Base-by-base conservation (phyloP, 2,113 vertebrate species). In the Echinops telfairi region DNA sequence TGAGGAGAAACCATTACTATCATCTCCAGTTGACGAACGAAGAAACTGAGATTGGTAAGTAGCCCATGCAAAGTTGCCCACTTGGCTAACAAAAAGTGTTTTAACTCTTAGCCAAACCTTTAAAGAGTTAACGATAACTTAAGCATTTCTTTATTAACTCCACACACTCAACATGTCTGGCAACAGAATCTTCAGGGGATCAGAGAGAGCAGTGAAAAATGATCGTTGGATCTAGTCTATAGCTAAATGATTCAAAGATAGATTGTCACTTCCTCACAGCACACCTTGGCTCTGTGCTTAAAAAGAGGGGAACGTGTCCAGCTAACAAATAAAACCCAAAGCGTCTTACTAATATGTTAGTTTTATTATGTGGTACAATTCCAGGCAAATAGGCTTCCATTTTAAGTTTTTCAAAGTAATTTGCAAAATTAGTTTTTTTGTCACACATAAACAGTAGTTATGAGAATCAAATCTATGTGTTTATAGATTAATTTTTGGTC, bases 31-130 rank as follows among this genome's bases (percentile, higher is more conserved):
- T n/a, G 77, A 78, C 70, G 83, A 68, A 92, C 68, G 68, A 91
- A 75, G 87, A 87, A 94, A 92, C 64, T n/a, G 58, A 95, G 76
- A 36, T 79, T 60, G 16, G 12, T 85, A 38, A 86, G 75, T 77
- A 81, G 23, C 17, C 16, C 27, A 53, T 53, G 47, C 9, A 53
- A 53, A 53, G 73, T 70, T 19, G 27, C 57, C 71, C 78, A 89
- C 25, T 89, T 53, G 68, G 73, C 16, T 78, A 71, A 75, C 53
- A 11, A 62, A 25, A 79, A 47, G 73, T 8, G 47, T 0, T 73
- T 22, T 11, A 76, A 66, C 3, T 0, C 60, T 81, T 70, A 25
- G 17, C 53, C 62, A 93, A 75, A 29, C 31, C 47, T 62, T 43
- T 6, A 8, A 43, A 75, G 19, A 79, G 27, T 91, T 33, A 76